Evolutionary conservation across 2,888 invertebrate species (phyloP).

Genomic region (Hyposoter didymator): DNA sequence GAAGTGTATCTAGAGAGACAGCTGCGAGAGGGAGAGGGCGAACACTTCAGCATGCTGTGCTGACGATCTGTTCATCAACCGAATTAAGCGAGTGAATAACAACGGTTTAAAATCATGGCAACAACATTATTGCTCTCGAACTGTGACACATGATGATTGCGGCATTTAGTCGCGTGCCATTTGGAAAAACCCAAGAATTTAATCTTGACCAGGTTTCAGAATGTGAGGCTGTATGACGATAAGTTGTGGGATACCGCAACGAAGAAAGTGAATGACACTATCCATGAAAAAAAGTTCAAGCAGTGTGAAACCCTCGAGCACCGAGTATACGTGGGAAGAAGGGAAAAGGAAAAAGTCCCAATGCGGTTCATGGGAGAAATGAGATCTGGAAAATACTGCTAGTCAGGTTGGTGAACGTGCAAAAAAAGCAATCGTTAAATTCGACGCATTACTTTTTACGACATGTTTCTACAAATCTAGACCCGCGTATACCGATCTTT

Average conservation of each 20-base stretch:
- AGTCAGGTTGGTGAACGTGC: slow-evolving; percentile 1
- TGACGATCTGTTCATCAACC: neutral
- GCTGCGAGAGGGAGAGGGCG: neutral
- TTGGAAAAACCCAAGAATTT: neutral
- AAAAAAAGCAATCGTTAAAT: slow-evolving; percentile 17
- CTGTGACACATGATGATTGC: neutral
- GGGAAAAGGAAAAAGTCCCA: slow-evolving; percentile 8
- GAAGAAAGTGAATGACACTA: slow-evolving; percentile 3
- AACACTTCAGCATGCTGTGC: neutral
- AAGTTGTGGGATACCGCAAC: neutral
- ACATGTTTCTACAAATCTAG: neutral
- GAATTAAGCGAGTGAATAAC: neutral
- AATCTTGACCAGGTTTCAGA: neutral
- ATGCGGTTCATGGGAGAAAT: slow-evolving; percentile 1
- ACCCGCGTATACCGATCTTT: neutral
- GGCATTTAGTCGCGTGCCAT: neutral
- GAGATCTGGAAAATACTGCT: neutral
- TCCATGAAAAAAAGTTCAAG: slow-evolving; percentile 30
- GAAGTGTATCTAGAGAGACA: neutral
- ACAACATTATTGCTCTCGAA: neutral
- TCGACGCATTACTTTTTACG: slow-evolving; percentile 1
- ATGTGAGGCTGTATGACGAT: too few relatives aligned
- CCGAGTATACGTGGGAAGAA: slow-evolving; percentile 7
- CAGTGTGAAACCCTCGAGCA: slow-evolving; percentile 40
- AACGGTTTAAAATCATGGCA: neutral